These are phyloP conservation scores for Gadopsis marmoratus DNA, from an alignment of 2,797 vertebrate genomes.

Conservation along the genomic window DNA sequence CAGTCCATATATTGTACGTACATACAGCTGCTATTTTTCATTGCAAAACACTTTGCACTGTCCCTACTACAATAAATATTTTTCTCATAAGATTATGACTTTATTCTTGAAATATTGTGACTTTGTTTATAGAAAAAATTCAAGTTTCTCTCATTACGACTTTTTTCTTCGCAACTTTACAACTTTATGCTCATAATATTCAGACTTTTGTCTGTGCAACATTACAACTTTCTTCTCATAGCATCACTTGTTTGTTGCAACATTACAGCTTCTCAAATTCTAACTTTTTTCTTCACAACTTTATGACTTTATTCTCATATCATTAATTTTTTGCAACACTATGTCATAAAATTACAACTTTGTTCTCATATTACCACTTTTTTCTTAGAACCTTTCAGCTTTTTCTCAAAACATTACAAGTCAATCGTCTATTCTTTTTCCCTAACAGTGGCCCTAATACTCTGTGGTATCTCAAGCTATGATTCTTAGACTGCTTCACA, in stretches of 20 bases:
- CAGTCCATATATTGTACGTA: background rate
- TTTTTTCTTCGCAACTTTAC: background rate
- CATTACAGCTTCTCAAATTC: too few relatives aligned
- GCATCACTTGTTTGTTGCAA: background rate
- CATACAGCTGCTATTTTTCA: background rate
- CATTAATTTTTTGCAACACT: background rate
- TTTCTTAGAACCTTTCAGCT: background rate
- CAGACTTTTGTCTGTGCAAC: background rate
- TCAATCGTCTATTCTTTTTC: background rate
- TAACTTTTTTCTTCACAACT: background rate
- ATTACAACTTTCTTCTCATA: background rate
- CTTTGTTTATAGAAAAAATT: background rate
- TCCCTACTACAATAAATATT: background rate
- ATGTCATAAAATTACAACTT: background rate
- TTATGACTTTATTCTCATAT: background rate
- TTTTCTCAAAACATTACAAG: background rate
- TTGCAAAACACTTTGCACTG: background rate
- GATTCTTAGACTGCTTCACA: slow-evolving; percentile 1
- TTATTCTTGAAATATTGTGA: background rate
- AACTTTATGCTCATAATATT: background rate
- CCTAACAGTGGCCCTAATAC: background rate
- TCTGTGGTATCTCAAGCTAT: background rate
- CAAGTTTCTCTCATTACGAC: background rate
- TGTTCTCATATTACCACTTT: background rate
- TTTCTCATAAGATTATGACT: background rate